A percentile compares a stretch with the other conserved stretches of the same genome.
These are phyloP conservation scores for Hippoglossus hippoglossus DNA, from an alignment of 2,797 vertebrate genomes.

Conservation along the genomic window DNA sequence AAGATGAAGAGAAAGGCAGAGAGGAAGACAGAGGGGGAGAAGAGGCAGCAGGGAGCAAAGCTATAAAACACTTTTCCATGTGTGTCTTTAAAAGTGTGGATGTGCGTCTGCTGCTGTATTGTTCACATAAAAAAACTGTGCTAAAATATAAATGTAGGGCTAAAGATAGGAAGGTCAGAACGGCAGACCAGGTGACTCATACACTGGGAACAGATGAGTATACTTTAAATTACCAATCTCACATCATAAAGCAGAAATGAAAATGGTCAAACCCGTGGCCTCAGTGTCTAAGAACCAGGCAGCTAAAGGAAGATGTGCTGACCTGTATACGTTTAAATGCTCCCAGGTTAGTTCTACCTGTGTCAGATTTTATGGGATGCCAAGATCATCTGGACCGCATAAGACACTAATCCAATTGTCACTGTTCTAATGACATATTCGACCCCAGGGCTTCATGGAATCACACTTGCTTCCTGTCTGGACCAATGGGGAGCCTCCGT, in stretches of 20 bases:
- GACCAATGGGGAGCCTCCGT: slow-evolving; percentile 68
- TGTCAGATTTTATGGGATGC: slow-evolving; percentile 48
- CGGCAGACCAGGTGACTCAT: slow-evolving; percentile 64
- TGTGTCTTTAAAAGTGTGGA: slow-evolving; percentile 24
- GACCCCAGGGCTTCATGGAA: slow-evolving; percentile 67
- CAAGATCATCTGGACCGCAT: slow-evolving; percentile 58
- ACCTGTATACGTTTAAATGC: slow-evolving; percentile 33
- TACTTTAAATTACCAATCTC: slow-evolving; percentile 62
- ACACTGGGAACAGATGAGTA: slow-evolving; percentile 61
- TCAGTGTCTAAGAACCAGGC: not conserved
- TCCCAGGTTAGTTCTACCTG: slow-evolving; percentile 54
- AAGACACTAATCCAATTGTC: slow-evolving; percentile 82
- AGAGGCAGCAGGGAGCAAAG: slow-evolving; percentile 44
- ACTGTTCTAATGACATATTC: slow-evolving; percentile 67
- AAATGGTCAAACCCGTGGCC: slow-evolving; percentile 20
- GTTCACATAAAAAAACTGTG: slow-evolving; percentile 28
- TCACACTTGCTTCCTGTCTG: slow-evolving; percentile 77
- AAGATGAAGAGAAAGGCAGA: slow-evolving; percentile 13
- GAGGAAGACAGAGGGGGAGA: slow-evolving; percentile 13
- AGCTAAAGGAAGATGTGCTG: slow-evolving; percentile 12
- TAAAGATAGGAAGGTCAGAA: slow-evolving; percentile 67
- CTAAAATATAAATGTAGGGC: slow-evolving; percentile 48
- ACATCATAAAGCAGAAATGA: slow-evolving; percentile 52
- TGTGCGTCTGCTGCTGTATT: slow-evolving; percentile 33
- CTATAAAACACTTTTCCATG: slow-evolving; percentile 59